These are phyloP conservation scores for Neelides sp. DNA, from an alignment of 1,140 invertebrate species.

Conservation along the genomic window DNA sequence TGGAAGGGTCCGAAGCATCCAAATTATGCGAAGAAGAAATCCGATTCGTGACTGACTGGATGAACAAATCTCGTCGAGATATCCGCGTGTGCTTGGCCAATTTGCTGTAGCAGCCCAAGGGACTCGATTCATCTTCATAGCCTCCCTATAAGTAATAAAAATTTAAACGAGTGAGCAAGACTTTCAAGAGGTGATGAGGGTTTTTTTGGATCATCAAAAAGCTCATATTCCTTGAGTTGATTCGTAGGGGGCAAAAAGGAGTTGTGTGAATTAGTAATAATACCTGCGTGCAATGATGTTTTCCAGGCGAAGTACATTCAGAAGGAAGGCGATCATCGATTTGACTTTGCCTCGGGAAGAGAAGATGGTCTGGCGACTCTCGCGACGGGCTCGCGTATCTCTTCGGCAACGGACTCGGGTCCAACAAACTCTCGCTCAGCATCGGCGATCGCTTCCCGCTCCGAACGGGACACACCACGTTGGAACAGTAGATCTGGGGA, in stretches of 20 bases:
- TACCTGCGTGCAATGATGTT: slow-evolving; percentile 20
- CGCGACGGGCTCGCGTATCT: slow-evolving; percentile 35
- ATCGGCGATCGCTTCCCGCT: slow-evolving; percentile 23
- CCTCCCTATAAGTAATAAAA: too few species aligned
- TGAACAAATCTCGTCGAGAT: slow-evolving; percentile 21
- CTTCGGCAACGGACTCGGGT: slow-evolving; percentile 33
- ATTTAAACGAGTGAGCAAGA: too few species aligned
- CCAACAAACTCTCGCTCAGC: slow-evolving; percentile 38
- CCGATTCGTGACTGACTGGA: slow-evolving; percentile 17
- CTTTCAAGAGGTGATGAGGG: too few species aligned
- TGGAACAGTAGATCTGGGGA: slow-evolving; percentile 31
- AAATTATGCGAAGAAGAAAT: too few species aligned
- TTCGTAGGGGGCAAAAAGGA: too few species aligned
- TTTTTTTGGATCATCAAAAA: too few species aligned
- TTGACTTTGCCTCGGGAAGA: slow-evolving; percentile 29
- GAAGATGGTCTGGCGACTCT: slow-evolving; percentile 36
- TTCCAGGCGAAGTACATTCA: slow-evolving; percentile 15
- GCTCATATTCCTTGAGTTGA: too few species aligned
- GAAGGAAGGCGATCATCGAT: slow-evolving; percentile 18
- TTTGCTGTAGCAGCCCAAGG: too few species aligned
- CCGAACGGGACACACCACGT: slow-evolving; percentile 21
- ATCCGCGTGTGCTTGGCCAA: too few species aligned
- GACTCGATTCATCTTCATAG: too few species aligned
- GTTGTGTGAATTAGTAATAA: too few species aligned
- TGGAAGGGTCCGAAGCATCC: too few species aligned